Evolutionary conservation across 2,113 vertebrate genomes (phyloP).

Genomic region (Jacana jacana): DNA sequence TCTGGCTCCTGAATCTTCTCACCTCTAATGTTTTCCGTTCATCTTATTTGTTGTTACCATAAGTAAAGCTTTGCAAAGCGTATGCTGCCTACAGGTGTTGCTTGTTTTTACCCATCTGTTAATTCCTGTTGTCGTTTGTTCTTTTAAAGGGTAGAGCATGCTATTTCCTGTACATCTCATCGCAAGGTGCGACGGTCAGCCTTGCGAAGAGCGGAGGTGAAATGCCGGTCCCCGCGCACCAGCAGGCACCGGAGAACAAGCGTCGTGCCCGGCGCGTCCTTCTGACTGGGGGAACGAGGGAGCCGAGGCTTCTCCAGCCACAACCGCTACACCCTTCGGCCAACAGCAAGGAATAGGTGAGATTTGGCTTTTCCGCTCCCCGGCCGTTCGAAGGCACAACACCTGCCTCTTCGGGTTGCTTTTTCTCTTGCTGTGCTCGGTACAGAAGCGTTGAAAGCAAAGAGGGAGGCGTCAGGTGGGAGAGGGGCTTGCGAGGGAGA

Average conservation of each 20-base stretch:
- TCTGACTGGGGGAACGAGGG: accelerated
- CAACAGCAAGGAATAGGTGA: too few relatives aligned
- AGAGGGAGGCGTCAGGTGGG: accelerated
- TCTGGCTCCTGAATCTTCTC: background rate
- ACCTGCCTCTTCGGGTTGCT: background rate
- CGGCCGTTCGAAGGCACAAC: background rate
- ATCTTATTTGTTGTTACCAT: background rate
- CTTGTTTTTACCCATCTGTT: background rate
- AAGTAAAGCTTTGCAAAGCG: background rate
- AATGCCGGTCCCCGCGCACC: accelerated
- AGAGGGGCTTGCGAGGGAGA: background rate
- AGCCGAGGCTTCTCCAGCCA: background rate
- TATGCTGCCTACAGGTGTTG: background rate
- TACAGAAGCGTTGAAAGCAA: background rate
- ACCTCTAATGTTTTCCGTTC: background rate
- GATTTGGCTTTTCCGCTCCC: background rate
- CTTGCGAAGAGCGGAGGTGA: background rate
- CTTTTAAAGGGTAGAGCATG: background rate
- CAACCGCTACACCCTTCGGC: accelerated
- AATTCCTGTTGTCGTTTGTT: background rate
- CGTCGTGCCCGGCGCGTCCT: background rate
- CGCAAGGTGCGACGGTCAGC: background rate
- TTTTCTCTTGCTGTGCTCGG: background rate
- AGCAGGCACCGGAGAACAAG: accelerated
- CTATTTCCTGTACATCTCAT: background rate